phyloP scores from a whole-genome alignment of 23 tunicate genomes.

The Corella eumyota region DNA sequence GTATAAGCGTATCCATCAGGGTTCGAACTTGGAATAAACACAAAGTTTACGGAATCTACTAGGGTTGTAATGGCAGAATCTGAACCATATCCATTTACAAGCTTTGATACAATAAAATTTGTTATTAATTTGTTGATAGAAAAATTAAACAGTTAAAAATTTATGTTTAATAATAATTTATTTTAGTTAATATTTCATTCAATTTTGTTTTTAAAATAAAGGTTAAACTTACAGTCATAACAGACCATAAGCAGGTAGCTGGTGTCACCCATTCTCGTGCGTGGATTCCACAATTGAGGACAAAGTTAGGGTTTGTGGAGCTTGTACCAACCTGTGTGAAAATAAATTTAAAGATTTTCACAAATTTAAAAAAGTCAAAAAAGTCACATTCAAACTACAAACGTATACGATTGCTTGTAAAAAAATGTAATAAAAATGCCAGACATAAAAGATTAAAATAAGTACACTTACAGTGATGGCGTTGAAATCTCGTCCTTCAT shows the following conservation, averaged over 20 bases:
- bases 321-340: not conserved
- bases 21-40: slow-evolving; percentile 62
- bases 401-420: no score
- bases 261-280: slow-evolving; percentile 97
- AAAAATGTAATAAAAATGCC: no score
- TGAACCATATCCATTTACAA: slow-evolving; percentile 28
- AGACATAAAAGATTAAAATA: no score
- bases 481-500: slow-evolving; percentile 51
- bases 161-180: no score
- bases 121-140: no score
- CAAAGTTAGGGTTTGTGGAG: slow-evolving; percentile 24
- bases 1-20: slow-evolving; percentile 88
- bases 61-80: slow-evolving; percentile 18
- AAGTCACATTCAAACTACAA: no score
- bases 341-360: not conserved
- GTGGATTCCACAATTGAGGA: slow-evolving; percentile 92
- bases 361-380: no score
- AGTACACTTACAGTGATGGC: slow-evolving; percentile 19
- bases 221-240: slow-evolving; percentile 26
- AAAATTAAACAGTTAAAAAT: no score
- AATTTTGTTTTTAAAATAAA: no score
- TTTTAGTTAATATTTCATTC: no score
- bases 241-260: slow-evolving; percentile 76
- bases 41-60: slow-evolving; percentile 49
- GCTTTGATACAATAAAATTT: no score